Evolutionary conservation across 2,888 invertebrate genomes (phyloP).

Genomic region (Spialia ferax): DNA sequence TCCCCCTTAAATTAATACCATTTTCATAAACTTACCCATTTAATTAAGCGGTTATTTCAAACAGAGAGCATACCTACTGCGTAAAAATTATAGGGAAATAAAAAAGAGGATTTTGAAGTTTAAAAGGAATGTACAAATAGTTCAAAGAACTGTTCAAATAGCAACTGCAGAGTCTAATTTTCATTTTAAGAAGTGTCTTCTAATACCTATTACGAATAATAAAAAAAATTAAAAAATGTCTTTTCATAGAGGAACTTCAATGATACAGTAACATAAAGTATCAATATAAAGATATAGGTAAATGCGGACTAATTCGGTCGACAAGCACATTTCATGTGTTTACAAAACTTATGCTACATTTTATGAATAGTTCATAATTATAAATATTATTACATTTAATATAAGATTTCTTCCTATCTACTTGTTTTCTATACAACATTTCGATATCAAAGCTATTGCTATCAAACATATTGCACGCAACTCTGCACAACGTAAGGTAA

Average conservation of each 20-base stretch:
- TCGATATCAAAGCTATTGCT: not conserved
- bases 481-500: not conserved
- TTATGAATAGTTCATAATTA: not conserved
- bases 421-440: not conserved
- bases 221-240: not conserved
- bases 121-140: no score
- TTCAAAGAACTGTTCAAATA: no score
- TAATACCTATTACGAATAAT: not conserved
- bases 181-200: no score
- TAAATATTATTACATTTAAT: not conserved
- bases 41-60: no score
- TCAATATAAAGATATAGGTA: not conserved
- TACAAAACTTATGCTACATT: not conserved
- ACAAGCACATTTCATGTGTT: conserved; percentile 13
- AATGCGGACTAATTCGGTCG: conserved; percentile 5
- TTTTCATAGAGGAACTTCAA: not conserved
- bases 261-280: not conserved
- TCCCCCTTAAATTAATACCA: no score
- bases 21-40: no score
- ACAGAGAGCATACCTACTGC: no score
- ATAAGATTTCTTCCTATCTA: not conserved
- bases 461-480: not conserved
- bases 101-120: no score
- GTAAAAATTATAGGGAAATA: no score
- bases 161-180: no score